Evolutionary conservation across 2,888 invertebrate genomes (phyloP).

Genomic region (Heliconius sara): DNA sequence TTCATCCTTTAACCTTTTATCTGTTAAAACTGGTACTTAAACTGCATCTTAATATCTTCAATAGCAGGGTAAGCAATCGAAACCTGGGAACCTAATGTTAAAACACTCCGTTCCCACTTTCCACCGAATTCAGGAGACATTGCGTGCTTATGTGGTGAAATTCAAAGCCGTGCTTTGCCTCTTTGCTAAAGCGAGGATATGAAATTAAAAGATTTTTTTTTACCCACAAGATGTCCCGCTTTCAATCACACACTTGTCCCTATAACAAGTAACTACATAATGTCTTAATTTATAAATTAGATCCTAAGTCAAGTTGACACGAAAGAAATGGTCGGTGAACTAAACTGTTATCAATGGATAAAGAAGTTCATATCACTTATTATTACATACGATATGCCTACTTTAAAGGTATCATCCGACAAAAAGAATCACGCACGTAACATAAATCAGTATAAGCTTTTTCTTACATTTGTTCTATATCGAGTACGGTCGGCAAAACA

Average conservation of each 20-base stretch:
- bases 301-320: not conserved
- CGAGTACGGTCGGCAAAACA: constrained; percentile 33
- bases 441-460: constrained; percentile 45
- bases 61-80: too few species aligned
- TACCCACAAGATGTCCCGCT: not conserved
- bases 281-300: not conserved
- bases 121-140: too few species aligned
- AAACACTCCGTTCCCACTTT: too few species aligned
- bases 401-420: constrained; percentile 47
- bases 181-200: too few species aligned
- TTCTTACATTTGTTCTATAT: constrained; percentile 40
- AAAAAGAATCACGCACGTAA: constrained; percentile 50
- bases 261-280: too few species aligned
- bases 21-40: too few species aligned
- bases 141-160: too few species aligned
- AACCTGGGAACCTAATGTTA: too few species aligned
- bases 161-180: not conserved
- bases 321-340: not conserved
- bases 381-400: constrained; percentile 19
- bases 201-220: not conserved
- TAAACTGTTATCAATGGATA: not conserved
- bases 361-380: constrained; percentile 2
- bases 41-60: too few species aligned
- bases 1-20: too few species aligned
- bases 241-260: not conserved